Percentiles rank a stretch among this genome's conserved stretches.
phyloP scores from a whole-genome alignment of 2,113 vertebrate species.

The Tylochromis polylepis region DNA sequence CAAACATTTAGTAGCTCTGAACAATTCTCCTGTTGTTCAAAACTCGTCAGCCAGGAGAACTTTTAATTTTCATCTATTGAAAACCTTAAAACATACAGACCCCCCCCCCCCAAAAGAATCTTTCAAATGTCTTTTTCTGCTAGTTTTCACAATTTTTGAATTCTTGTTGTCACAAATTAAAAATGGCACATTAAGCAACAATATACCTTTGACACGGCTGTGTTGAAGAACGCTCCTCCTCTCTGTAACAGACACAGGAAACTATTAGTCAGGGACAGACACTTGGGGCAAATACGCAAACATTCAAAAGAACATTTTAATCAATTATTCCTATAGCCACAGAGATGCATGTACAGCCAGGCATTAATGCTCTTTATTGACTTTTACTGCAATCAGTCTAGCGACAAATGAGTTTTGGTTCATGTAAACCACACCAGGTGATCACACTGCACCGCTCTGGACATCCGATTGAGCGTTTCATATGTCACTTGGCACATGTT shows the following conservation, averaged over 20 bases:
- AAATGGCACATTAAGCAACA: neutral
- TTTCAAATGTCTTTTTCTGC: neutral
- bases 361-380: neutral
- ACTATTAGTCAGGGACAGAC: neutral
- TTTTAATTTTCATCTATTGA: neutral
- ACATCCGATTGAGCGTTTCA: neutral
- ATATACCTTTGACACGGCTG: conserved; percentile 87
- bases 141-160: neutral
- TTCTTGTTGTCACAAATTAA: neutral
- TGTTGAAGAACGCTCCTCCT: conserved; percentile 87
- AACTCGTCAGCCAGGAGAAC: neutral
- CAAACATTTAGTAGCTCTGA: neutral
- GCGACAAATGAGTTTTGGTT: neutral
- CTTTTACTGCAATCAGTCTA: neutral
- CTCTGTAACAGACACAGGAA: conserved; percentile 74
- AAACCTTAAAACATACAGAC: neutral
- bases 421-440: neutral
- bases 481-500: neutral
- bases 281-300: neutral
- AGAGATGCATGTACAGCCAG: neutral
- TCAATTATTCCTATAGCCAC: neutral
- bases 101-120: no score
- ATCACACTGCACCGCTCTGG: neutral
- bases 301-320: neutral
- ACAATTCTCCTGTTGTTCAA: neutral